Evolutionary conservation across 1,140 invertebrate species (phyloP).

Genomic region (Dinoponera quadriceps): DNA sequence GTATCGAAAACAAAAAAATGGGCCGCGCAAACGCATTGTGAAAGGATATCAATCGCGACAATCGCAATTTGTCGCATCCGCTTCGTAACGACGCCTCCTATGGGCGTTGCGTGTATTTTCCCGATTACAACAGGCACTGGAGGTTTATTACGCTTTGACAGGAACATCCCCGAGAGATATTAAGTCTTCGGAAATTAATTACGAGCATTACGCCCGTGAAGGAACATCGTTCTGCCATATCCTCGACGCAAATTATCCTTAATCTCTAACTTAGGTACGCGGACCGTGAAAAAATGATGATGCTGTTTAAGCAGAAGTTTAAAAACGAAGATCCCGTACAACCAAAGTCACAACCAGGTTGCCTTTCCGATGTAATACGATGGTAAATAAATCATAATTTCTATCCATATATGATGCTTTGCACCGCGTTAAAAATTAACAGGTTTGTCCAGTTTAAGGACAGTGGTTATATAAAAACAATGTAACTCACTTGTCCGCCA

Average conservation of each 20-base stretch:
- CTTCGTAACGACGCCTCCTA: conserved; percentile 54
- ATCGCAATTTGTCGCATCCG: conserved; percentile 74
- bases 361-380: no score
- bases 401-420: no score
- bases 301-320: not conserved
- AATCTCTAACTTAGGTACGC: not conserved
- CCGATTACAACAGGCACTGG: conserved; percentile 4
- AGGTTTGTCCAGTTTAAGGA: not conserved
- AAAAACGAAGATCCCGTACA: not conserved
- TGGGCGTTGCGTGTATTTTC: conserved; percentile 46
- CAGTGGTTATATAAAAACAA: not conserved
- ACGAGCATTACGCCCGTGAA: not conserved
- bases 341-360: no score
- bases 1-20: conserved; percentile 46
- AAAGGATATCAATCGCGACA: conserved; percentile 76
- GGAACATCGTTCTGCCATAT: not conserved
- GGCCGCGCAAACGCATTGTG: conserved; percentile 51
- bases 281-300: not conserved
- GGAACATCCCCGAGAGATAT: conserved; percentile 24
- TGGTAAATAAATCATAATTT: no score
- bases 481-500: conserved; percentile 81
- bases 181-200: conserved; percentile 52
- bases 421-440: not conserved
- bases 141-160: conserved; percentile 38
- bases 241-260: conserved; percentile 6